Conservation (phyloP, 2,888 invertebrate species). For the Leptinotarsa haldemani region DNA sequence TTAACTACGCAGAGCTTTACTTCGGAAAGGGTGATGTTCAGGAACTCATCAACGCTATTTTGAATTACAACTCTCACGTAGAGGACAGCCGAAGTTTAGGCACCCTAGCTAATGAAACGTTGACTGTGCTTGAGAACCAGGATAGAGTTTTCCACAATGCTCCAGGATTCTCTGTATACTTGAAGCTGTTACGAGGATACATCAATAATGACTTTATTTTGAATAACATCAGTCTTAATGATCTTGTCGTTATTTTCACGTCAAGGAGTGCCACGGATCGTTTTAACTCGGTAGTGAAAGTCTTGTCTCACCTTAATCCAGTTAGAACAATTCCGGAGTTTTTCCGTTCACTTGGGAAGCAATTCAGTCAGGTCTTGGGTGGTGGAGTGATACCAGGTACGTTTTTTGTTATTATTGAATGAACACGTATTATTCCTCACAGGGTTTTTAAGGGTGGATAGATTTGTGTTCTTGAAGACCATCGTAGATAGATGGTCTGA, state of each 20-base stretch:
- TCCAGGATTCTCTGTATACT: neutral
- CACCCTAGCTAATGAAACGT: slow-evolving; percentile 15
- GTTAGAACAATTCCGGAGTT: slow-evolving; percentile 23
- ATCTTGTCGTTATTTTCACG: slow-evolving; percentile 32
- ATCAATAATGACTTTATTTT: slow-evolving; percentile 29
- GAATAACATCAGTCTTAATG: slow-evolving; percentile 32
- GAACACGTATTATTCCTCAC: no score
- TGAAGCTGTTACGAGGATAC: slow-evolving; percentile 4
- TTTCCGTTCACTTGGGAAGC: slow-evolving; percentile 24
- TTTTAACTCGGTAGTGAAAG: slow-evolving; percentile 12
- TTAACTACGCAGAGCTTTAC: slow-evolving; percentile 18
- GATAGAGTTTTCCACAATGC: slow-evolving; percentile 13
- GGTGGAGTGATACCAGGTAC: slow-evolving; percentile 6
- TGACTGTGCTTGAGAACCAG: slow-evolving; percentile 29
- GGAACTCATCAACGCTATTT: slow-evolving; percentile 23
- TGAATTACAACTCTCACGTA: slow-evolving; percentile 27
- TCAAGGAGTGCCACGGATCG: slow-evolving; percentile 29
- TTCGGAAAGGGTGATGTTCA: slow-evolving; percentile 14
- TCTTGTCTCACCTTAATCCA: slow-evolving; percentile 28
- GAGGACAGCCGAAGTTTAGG: slow-evolving; percentile 21
- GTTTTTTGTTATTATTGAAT: neutral
- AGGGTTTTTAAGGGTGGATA: no score
- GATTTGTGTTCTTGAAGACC: no score
- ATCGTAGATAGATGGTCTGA: no score
- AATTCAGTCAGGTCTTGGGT: neutral